Base-by-base conservation (phyloP, 1,140 invertebrate species). In the Caerostris extrusa region DNA sequence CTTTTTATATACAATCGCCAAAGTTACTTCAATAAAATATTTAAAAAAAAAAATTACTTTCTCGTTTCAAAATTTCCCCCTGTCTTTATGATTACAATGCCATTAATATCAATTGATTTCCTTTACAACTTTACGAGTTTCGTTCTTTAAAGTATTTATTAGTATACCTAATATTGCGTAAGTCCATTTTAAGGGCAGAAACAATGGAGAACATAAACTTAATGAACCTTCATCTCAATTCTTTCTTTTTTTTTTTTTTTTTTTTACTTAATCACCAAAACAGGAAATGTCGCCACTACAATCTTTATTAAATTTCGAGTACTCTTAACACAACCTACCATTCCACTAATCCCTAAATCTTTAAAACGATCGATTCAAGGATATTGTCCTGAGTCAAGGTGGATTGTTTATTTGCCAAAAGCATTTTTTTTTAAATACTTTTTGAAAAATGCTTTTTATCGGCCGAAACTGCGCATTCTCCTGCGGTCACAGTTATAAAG, bases 321-420 rank as follows among this genome's bases (percentile, higher is more conserved):
- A 34, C 34, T 34, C 34, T 34, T 34, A 34, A 34, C 34, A 34
- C 34, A 34, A 77, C 71, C 71, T 77, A 67, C 14, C 71, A 53
- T 34, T 53, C 50, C 8, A 12, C 71, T 77, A 77, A 77, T 77
- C 71, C 71, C 50, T 50, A 50, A 34, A 34, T 5, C 1, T 50
- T 77, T 77, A 77, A 34, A 77, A 19, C 10, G 34, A 77, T 77
- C 71, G 34, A 77, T 77, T 77, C 34, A 77, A 77, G 71, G 34
- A 77, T 77, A 34, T 34, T 34, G 34, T 34, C 34, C 34, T 34
- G 34, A 34, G 34, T 34, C 34, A 34, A 34, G 61, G 61, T 6
- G 53, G 34, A 50, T 77, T 12, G 34, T 77, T 77, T 77, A 77
- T 77, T 77, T 77, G 71, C 53, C 0, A 34, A 34, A 34, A 8